These are phyloP conservation scores for Eristalis arbustorum DNA, from an alignment of 2,888 invertebrate species.

Conservation along the genomic window DNA sequence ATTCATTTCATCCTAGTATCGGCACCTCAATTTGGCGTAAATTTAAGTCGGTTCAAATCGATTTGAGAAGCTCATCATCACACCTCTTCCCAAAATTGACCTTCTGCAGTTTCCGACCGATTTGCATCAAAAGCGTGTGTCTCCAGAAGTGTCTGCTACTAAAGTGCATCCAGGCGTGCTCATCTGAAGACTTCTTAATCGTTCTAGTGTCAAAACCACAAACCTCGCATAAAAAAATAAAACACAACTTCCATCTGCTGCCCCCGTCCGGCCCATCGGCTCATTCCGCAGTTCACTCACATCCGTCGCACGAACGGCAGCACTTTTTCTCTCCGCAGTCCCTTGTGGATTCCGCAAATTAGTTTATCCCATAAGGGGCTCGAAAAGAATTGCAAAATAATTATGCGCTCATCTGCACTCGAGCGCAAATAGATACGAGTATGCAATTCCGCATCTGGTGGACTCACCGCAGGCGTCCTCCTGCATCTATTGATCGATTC, in stretches of 20 bases:
- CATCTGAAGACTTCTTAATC: no score
- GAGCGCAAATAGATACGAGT: conserved; percentile 13
- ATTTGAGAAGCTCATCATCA: no score
- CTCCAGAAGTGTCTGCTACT: no score
- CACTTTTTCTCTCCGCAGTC: conserved; percentile 29
- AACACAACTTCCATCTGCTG: neutral
- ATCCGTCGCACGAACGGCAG: conserved; percentile 11
- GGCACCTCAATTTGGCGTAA: no score
- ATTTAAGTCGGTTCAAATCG: no score
- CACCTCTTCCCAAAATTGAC: no score
- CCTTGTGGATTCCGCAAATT: conserved; percentile 57
- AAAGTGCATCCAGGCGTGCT: no score
- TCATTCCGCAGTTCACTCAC: neutral
- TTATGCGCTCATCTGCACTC: conserved; percentile 29
- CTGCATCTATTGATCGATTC: conserved; percentile 23
- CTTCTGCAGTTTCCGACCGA: no score
- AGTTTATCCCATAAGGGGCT: conserved; percentile 56
- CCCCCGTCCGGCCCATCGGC: neutral
- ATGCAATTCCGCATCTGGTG: conserved; percentile 51
- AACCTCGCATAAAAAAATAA: no score
- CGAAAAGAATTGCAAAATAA: conserved; percentile 50
- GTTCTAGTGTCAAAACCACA: no score
- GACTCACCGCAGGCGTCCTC: neutral
- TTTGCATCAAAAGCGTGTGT: no score
- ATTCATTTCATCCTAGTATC: no score